phyloP scores from a whole-genome alignment of 2,113 vertebrate species.

The Anas platyrhynchos region DNA sequence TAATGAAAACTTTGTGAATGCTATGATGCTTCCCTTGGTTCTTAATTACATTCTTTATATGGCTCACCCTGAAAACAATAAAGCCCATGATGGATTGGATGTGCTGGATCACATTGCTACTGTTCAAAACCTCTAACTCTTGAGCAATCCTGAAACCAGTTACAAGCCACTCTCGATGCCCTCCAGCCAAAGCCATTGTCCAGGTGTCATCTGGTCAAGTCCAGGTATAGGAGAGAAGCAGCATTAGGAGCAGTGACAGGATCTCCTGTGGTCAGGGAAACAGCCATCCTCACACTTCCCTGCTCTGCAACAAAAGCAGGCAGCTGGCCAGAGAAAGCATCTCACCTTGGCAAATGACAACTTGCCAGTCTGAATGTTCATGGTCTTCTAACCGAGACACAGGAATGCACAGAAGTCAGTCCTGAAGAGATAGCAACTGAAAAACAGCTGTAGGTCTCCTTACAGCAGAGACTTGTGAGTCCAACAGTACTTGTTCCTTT shows the following conservation, averaged over 20 bases:
- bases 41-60: neutral
- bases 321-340: neutral
- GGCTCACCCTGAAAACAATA: neutral
- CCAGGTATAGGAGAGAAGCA: neutral
- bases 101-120: neutral
- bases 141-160: neutral
- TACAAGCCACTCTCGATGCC: neutral
- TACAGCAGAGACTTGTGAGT: neutral
- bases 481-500: neutral
- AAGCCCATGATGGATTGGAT: neutral
- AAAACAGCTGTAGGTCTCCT: neutral
- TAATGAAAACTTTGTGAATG: neutral
- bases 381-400: neutral
- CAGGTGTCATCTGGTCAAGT: fast-evolving
- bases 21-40: neutral
- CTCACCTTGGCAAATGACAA: neutral
- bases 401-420: neutral
- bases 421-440: neutral
- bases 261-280: neutral
- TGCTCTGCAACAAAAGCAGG: neutral
- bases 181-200: neutral
- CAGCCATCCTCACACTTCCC: fast-evolving
- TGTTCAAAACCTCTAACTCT: neutral
- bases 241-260: neutral
- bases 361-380: neutral